Base-by-base conservation (phyloP, 2,888 invertebrate genomes). In the Nebria salina region DNA sequence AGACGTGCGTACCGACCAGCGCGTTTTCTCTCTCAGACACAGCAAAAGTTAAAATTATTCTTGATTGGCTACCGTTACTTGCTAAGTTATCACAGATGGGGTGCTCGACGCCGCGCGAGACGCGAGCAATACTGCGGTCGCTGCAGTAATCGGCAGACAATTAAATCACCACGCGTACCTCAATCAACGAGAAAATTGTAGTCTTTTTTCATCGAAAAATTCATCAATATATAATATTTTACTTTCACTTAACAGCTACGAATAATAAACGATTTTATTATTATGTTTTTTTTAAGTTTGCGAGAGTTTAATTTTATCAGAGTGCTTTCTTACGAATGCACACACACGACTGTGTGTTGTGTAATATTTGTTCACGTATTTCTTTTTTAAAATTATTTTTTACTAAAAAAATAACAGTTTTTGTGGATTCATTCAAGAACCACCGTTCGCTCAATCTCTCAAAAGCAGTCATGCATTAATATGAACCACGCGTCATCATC, bases 81-180 rank as follows among this genome's bases (percentile, higher is more conserved):
- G 87, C 87, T 89, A 89, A 86, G 88, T 81, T 89, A 89, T 89
- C 89, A 89, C 89, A 89, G 89, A 88, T 89, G 87, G 86, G 81
- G 80, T 72, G 75, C 75, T 70, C 54, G 54, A 43, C 73, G 34
- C 73, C 73, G 42, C 41, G 73, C 43, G 15, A 2, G 73, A n/a
- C 75, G 54, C 75, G 65, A 66, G 73, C 81, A 81, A 72, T 81
- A 81, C 81, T 81, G 81, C 81, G 81, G 76, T 81, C 81, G 76
- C 81, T 81, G 81, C 76, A 81, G 81, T 81, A 81, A 81, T 76
- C 72, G 86, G 87, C 87, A 86, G 86, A 85, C 85, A 85, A 86
- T 26, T 34, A 25, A 70, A 76, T 86, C 86, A 87, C 86, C 86
- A 86, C 86, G 87, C 87, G 86, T 84, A 86, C 85, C 81, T 76